Base-by-base conservation (phyloP, 2,888 invertebrate genomes). In the Nymphalis c-album region DNA sequence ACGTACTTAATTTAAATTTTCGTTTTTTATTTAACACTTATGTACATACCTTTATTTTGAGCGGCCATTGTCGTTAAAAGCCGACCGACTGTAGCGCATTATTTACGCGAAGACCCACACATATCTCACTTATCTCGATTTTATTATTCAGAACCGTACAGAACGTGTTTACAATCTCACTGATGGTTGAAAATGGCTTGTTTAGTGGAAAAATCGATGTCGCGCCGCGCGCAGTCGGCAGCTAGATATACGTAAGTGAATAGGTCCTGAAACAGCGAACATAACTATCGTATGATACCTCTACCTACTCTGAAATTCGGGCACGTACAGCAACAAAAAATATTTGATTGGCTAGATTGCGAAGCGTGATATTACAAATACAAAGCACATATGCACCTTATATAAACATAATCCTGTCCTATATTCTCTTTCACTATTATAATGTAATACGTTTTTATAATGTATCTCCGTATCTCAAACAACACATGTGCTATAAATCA, bases 201-300 rank as follows among this genome's bases (percentile, higher is more conserved):
- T 86, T 85, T 87, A 74, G 85, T 82, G 85, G 87, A 86, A 90
- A 91, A 91, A 91, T 90, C 91, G 90, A 90, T 90, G 82, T 72
- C 75, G 81, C 85, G 90, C 81, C 86, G 89, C 88, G 91, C 91
- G 91, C 91, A 90, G 78, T 80, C 80, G 76, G 75, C 78, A 77
- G 79, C 80, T 78, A 78, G 74, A 69, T 61, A 68, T 79, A 78
- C 82, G 79, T 80, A 77, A 85, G 80, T 87, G 89, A 87, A 88
- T 88, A 88, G 81, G 73, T 67, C 71, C 74, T 70, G 73, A 73
- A 73, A 69, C 72, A 64, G 48, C 70, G 71, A 64, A 70, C 65
- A 70, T 71, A 76, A 72, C 70, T 73, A 75, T 77, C 73, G 77
- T 76, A 79, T 78, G 73, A 74, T 74, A 66, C 64, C 22, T 75